phyloP scores from a whole-genome alignment of 2,113 vertebrate species.

The Cyphomyrus plagiostoma region DNA sequence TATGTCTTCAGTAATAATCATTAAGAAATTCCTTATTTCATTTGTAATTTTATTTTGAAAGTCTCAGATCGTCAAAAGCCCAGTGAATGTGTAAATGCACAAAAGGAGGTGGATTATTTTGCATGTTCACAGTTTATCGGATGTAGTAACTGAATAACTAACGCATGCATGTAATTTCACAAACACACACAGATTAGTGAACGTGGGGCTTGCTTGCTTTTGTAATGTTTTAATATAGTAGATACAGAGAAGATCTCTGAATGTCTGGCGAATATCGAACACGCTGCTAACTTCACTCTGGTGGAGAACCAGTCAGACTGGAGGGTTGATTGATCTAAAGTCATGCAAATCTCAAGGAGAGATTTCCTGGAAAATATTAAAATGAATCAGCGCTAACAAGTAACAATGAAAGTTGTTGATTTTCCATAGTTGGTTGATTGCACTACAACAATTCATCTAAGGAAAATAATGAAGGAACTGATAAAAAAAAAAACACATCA shows the following conservation, averaged over 20 bases:
- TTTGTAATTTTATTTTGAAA: neutral
- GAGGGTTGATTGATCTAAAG: neutral
- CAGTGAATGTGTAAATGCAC: neutral
- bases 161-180: neutral
- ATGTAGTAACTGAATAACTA: neutral
- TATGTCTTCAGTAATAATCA: neutral
- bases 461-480: neutral
- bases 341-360: neutral
- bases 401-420: neutral
- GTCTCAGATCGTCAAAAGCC: neutral
- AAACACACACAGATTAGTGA: neutral
- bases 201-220: neutral
- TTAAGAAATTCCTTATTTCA: neutral
- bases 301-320: neutral
- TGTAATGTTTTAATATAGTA: neutral
- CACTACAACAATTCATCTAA: neutral
- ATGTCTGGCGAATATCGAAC: neutral
- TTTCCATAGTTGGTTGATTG: neutral
- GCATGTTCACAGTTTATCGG: neutral
- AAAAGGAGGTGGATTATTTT: too few species aligned
- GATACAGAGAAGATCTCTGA: neutral
- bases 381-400: neutral
- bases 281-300: neutral
- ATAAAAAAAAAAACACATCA: neutral
- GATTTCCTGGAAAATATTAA: neutral